Evolutionary conservation across 2,113 vertebrate genomes (phyloP).

Genomic region (Ailuropoda melanoleuca): DNA sequence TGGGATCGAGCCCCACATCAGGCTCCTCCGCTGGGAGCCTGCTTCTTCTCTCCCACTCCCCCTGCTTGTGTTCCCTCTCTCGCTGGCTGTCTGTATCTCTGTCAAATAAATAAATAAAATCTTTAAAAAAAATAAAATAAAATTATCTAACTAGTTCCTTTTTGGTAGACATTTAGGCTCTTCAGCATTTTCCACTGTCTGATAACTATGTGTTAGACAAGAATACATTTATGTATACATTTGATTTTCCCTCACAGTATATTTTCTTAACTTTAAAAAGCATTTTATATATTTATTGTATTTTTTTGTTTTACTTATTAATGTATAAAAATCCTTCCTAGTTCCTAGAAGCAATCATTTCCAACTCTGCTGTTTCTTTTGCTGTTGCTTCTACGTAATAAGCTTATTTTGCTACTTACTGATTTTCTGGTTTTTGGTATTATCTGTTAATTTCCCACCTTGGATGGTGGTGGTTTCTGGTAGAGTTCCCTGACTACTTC

Average conservation of each 20-base stretch:
- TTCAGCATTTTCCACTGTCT: neutral
- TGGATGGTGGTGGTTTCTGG: neutral
- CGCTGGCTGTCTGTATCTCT: too few species aligned
- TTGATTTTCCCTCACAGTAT: neutral
- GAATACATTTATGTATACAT: neutral
- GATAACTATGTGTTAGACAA: neutral
- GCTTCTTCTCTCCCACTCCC: too few species aligned
- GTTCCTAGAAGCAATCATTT: neutral
- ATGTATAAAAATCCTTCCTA: neutral
- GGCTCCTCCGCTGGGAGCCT: too few species aligned
- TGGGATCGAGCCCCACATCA: too few species aligned
- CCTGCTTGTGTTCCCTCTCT: too few species aligned
- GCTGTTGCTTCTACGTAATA: neutral
- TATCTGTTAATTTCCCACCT: neutral
- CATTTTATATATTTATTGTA: neutral
- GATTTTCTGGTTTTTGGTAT: neutral
- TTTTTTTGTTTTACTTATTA: neutral
- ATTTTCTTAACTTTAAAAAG: neutral
- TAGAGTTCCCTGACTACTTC: neutral
- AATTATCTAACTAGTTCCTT: neutral
- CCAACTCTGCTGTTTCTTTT: neutral
- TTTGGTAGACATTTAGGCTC: neutral
- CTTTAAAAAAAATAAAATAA: too few species aligned
- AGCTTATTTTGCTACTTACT: neutral
- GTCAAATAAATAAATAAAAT: too few species aligned